Evolutionary conservation across 2,888 invertebrate species (phyloP), one percentile per base, ranked within the genome.

Genomic region (Heliconius erato): DNA sequence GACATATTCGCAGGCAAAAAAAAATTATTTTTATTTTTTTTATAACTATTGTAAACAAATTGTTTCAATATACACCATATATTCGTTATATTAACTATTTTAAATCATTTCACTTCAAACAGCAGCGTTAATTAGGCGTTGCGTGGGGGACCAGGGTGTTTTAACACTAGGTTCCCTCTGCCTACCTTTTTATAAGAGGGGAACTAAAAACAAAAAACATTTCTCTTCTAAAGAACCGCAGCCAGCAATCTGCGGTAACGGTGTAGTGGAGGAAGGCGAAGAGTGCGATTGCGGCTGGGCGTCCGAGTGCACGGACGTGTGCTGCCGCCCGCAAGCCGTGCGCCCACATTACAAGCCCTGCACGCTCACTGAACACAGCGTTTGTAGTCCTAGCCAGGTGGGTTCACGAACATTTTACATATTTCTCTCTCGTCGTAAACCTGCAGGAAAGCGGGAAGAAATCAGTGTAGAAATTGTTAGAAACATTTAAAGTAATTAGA

Each of bases 281-380:
- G 98, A 99, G 93, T 99, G 99, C 93, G 99, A 99, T 95, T 99
- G 99, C 93, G 99, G 99, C 82, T 99, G 99, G 99, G 98, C 98
- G 89, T 98, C 99, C 89, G 99, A 99, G 91, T 99, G 99, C 93
- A 97, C 98, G 82, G 99, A 99, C 92, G 97, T 97, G 74, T 99
- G 99, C 92, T 99, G 99, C 92, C 98, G 98, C 88, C 99, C 99
- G 63, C 98, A 99, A 96, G 97, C 98, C 74, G 97, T 98, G 67
- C 97, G 98, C 87, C 97, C 98, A 9, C 97, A 98, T 78, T 98
- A 98, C 93, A 97, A 97, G 79, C 99, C 99, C 0, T 99, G 99
- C 93, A 98, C 97, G 78, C 97, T 99, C 84, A 98, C 98, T 7
- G 98, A 98, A 19, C 97, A 97, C 88, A 97, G 97, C 89, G 96